Evolutionary conservation across 2,113 vertebrate genomes (phyloP).

Genomic region (Rhinopomastus cyanomelas): DNA sequence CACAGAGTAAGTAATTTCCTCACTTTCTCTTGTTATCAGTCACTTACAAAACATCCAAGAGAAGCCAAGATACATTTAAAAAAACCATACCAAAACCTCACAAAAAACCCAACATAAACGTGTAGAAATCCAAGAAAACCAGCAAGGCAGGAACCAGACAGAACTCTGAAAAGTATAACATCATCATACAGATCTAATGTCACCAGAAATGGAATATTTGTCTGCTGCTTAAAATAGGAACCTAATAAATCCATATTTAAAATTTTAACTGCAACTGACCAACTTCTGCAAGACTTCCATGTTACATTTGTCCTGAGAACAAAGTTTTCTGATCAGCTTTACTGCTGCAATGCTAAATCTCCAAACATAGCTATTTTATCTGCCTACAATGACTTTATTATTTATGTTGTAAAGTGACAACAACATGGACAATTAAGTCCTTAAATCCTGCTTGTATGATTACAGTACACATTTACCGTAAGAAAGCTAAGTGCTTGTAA

Average conservation of each 20-base stretch:
- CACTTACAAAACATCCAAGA: background rate
- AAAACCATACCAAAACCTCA: too few relatives aligned
- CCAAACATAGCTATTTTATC: background rate
- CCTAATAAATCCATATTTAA: background rate
- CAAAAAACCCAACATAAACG: background rate
- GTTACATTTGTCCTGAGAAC: background rate
- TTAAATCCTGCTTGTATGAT: background rate
- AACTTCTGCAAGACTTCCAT: background rate
- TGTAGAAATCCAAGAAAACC: background rate
- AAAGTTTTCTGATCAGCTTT: background rate
- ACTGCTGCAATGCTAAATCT: background rate
- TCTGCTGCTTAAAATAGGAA: background rate
- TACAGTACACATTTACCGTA: background rate
- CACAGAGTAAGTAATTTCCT: background rate
- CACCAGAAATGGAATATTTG: background rate
- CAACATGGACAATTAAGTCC: background rate
- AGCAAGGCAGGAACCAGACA: background rate
- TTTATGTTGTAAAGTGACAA: background rate
- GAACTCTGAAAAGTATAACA: background rate
- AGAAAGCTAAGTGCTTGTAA: background rate
- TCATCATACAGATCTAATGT: background rate
- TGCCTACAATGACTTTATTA: background rate
- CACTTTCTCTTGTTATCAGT: background rate
- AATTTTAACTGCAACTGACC: background rate
- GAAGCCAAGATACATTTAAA: background rate